phyloP scores from a whole-genome alignment of 2,797 vertebrate genomes.

The Spinus olivaceus region DNA sequence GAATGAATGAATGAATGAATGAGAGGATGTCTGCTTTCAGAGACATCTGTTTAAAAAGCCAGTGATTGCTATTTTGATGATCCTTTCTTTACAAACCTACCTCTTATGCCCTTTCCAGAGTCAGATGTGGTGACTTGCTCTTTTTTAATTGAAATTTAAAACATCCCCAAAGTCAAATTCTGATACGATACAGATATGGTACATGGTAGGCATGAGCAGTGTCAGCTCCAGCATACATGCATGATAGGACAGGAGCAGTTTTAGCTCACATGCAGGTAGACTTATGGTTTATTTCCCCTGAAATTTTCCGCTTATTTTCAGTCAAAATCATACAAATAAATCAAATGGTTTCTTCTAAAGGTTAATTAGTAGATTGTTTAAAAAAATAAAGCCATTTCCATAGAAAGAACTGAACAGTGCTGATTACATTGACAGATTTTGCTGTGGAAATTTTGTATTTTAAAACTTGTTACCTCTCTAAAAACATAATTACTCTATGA shows the following conservation, averaged over 20 bases:
- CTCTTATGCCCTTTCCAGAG: no score
- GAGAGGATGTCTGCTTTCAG: not conserved
- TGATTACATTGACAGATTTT: not conserved
- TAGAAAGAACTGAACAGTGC: not conserved
- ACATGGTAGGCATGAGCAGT: not conserved
- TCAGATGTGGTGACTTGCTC: not conserved
- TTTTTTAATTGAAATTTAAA: not conserved
- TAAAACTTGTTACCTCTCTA: constrained; percentile 3
- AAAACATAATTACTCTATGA: constrained; percentile 34
- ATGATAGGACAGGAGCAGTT: not conserved
- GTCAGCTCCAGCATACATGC: not conserved
- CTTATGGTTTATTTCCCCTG: not conserved
- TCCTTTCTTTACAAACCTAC: not conserved
- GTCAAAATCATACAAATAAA: not conserved
- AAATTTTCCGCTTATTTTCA: not conserved
- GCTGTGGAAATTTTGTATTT: not conserved
- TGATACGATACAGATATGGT: not conserved
- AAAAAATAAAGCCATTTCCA: not conserved
- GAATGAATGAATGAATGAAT: not conserved
- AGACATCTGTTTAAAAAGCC: not conserved
- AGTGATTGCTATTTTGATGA: not conserved
- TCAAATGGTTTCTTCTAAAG: not conserved
- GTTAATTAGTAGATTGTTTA: not conserved
- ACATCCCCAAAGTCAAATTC: not conserved
- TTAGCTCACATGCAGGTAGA: not conserved